Conservation (phyloP, 2,113 vertebrate genomes). For the Prunella fulvescens region DNA sequence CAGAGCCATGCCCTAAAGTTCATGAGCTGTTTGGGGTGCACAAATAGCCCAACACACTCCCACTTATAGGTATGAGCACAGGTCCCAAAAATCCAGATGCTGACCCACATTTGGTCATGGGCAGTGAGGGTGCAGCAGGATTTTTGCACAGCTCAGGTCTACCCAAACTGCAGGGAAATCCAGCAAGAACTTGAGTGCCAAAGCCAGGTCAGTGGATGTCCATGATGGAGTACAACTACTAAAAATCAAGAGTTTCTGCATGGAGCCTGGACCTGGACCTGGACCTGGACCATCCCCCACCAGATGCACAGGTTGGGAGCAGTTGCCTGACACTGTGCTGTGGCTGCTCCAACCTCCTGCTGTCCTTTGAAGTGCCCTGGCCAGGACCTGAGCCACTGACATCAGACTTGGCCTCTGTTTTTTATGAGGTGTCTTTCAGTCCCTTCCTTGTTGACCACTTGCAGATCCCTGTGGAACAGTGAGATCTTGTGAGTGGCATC, state of each 20-base stretch:
- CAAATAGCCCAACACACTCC: neutral
- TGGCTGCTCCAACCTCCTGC: neutral
- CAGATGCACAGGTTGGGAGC: neutral
- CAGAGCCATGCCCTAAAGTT: neutral
- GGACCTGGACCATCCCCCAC: neutral
- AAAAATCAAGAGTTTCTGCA: neutral
- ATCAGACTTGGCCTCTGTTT: neutral
- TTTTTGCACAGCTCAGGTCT: neutral
- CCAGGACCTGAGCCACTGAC: neutral
- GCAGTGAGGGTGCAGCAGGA: neutral
- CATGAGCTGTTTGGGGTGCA: neutral
- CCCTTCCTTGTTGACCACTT: neutral
- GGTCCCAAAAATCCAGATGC: neutral
- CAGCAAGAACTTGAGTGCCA: neutral
- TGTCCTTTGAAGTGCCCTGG: neutral
- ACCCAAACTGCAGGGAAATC: neutral
- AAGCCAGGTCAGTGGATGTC: neutral
- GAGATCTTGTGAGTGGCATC: neutral
- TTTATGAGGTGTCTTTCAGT: neutral
- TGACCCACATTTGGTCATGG: neutral
- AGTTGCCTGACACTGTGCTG: fast-evolving
- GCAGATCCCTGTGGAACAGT: neutral
- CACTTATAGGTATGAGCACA: neutral
- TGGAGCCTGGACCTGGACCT: neutral
- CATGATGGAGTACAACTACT: neutral